Evolutionary conservation across 2,888 invertebrate species (phyloP).

Genomic region (Rutpela maculata): DNA sequence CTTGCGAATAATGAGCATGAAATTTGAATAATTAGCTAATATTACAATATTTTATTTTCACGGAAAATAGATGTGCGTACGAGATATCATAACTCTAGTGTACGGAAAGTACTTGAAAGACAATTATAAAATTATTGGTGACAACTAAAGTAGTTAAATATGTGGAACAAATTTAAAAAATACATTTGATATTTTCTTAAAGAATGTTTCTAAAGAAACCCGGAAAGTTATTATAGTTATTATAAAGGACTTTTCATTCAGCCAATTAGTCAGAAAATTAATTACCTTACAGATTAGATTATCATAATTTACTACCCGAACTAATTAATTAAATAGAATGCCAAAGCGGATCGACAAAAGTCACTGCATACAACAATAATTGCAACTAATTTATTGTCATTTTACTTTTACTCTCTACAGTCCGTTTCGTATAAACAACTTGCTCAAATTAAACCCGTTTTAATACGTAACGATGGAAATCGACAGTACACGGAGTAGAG

Average conservation of each 20-base stretch:
- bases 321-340: conserved; percentile 41
- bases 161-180: too few relatives aligned
- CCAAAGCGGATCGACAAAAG: conserved; percentile 34
- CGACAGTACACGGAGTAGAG: conserved; percentile 15
- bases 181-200: not conserved
- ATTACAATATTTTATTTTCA: too few relatives aligned
- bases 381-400: conserved; percentile 46
- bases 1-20: too few relatives aligned
- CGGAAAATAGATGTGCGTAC: too few relatives aligned
- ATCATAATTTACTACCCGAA: conserved; percentile 34
- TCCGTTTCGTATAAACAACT: conserved; percentile 31
- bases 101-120: too few relatives aligned
- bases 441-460: conserved; percentile 27
- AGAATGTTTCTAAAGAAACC: conserved; percentile 12
- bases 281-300: conserved; percentile 30
- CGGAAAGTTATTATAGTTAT: conserved; percentile 33
- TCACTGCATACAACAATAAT: conserved; percentile 39
- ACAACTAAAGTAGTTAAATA: too few relatives aligned
- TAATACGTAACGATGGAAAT: conserved; percentile 29
- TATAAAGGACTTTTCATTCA: conserved; percentile 25
- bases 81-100: too few relatives aligned
- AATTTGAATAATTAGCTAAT: too few relatives aligned
- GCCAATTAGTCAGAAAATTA: conserved; percentile 41
- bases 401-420: conserved; percentile 43
- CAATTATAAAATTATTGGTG: too few relatives aligned